phyloP scores from a whole-genome alignment of 2,888 invertebrate species.

The Baronia brevicornis region DNA sequence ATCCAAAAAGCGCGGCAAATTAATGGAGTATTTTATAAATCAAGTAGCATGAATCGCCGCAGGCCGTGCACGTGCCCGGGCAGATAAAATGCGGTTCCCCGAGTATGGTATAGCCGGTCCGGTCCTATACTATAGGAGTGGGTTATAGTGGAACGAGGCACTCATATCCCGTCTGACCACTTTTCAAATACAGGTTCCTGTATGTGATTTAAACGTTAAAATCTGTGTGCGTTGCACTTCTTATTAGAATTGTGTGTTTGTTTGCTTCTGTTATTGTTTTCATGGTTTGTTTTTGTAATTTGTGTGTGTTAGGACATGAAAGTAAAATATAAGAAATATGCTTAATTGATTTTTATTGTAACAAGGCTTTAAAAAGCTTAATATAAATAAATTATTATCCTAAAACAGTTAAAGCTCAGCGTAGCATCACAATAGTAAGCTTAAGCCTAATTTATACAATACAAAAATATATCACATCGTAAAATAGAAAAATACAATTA shows the following conservation, averaged over 20 bases:
- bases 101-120: conserved; percentile 27
- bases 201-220: conserved; percentile 26
- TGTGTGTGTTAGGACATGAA: conserved; percentile 20
- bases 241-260: conserved; percentile 29
- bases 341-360: conserved; percentile 45
- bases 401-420: conserved; percentile 66
- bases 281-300: conserved; percentile 19
- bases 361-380: conserved; percentile 25
- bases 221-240: conserved; percentile 27
- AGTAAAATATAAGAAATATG: conserved; percentile 45
- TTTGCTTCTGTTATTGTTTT: conserved; percentile 8
- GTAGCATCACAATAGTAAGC: conserved; percentile 54
- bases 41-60: conserved; percentile 56
- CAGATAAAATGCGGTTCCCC: conserved; percentile 33
- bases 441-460: conserved; percentile 55
- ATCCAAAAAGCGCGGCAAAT: conserved; percentile 34
- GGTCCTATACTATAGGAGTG: conserved; percentile 21
- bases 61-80: conserved; percentile 56
- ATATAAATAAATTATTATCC: conserved; percentile 50
- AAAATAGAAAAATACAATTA: conserved; percentile 42
- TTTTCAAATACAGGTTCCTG: conserved; percentile 40
- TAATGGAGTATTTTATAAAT: conserved; percentile 56
- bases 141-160: conserved; percentile 39
- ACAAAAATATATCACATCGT: conserved; percentile 60
- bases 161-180: conserved; percentile 48